These are phyloP conservation scores for Sebastes goodei DNA, from an alignment of 2,797 vertebrate genomes.

Conservation along the genomic window DNA sequence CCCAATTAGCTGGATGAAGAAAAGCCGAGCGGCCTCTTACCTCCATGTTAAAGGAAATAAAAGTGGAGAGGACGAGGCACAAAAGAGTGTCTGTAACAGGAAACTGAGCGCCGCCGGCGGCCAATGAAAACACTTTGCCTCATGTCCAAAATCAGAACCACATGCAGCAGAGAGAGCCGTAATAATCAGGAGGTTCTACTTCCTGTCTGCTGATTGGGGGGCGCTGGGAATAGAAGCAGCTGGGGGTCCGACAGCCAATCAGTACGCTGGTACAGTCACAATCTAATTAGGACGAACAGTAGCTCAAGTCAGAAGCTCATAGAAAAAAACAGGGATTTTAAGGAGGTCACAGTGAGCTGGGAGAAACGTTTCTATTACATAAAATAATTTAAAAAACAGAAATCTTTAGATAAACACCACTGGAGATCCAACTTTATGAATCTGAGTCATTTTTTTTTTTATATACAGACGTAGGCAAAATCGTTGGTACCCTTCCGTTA, in stretches of 20 bases:
- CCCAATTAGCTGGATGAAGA: slow-evolving; percentile 64
- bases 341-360: no score
- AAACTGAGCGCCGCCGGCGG: slow-evolving; percentile 49
- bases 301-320: not conserved
- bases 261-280: slow-evolving; percentile 1
- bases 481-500: no score
- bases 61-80: slow-evolving; percentile 57
- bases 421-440: no score
- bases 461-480: no score
- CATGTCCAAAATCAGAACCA: slow-evolving; percentile 81
- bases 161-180: slow-evolving; percentile 65
- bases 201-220: slow-evolving; percentile 72
- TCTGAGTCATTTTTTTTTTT: no score
- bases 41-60: slow-evolving; percentile 66
- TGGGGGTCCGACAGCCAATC: slow-evolving; percentile 45
- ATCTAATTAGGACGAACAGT: not conserved
- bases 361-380: no score
- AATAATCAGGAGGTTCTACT: slow-evolving; percentile 72
- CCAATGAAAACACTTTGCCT: slow-evolving; percentile 80
- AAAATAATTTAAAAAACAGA: no score
- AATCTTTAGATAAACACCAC: no score
- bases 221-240: slow-evolving; percentile 33
- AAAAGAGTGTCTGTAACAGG: slow-evolving; percentile 68
- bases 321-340: no score
- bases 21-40: slow-evolving; percentile 48